Conservation (phyloP, 2,113 vertebrate genomes). For the Gymnobelideus leadbeateri region DNA sequence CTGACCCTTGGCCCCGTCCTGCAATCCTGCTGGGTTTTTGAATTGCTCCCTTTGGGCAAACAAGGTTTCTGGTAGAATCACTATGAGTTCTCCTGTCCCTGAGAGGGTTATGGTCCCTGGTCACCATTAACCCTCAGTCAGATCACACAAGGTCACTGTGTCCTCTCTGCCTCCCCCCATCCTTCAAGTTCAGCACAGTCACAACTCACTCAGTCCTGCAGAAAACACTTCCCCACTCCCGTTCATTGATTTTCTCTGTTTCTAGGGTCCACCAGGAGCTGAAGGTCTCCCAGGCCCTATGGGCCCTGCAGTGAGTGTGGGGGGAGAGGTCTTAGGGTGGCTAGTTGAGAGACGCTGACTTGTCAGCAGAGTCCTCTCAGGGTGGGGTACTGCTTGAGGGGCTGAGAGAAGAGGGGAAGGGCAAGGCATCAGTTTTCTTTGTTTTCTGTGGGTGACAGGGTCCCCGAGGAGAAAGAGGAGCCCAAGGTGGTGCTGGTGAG, state of each 20-base stretch:
- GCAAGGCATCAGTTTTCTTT: conserved; percentile 6
- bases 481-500: conserved; percentile 86
- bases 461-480: conserved; percentile 91
- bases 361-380: background rate
- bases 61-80: background rate
- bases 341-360: fast-evolving
- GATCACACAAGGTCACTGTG: background rate
- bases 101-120: background rate
- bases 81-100: background rate
- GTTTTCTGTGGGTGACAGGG: conserved; percentile 83
- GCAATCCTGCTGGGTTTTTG: background rate
- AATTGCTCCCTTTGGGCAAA: background rate
- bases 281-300: conserved; percentile 90
- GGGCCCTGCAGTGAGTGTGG: conserved; percentile 89
- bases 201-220: background rate
- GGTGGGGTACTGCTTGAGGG: background rate
- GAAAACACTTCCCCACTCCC: background rate
- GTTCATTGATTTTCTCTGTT: conserved; percentile 3
- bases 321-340: background rate
- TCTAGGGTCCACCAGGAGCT: conserved; percentile 91
- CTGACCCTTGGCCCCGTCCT: background rate
- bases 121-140: background rate
- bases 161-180: background rate
- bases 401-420: background rate
- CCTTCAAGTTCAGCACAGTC: background rate